Conservation (phyloP, 2,888 invertebrate species). For the Tipula helvola region DNA sequence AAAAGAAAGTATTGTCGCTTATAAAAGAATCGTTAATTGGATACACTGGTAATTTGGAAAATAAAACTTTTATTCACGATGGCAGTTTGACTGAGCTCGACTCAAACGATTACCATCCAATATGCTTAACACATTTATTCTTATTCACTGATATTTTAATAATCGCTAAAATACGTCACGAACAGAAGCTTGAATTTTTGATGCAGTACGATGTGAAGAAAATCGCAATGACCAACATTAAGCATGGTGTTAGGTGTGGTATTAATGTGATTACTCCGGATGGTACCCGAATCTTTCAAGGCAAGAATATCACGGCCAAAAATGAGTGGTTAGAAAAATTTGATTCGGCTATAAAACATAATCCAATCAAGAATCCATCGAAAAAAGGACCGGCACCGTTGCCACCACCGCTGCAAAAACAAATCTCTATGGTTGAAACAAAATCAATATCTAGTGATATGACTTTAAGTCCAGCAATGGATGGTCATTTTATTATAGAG, state of each 20-base stretch:
- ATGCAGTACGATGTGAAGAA: slow-evolving; percentile 47
- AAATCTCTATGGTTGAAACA: slow-evolving; percentile 20
- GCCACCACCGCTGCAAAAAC: slow-evolving; percentile 24
- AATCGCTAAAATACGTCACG: slow-evolving; percentile 57
- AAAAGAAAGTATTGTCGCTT: slow-evolving; percentile 42
- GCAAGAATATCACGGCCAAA: slow-evolving; percentile 57
- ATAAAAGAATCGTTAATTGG: slow-evolving; percentile 48
- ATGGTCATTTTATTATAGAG: slow-evolving; percentile 22
- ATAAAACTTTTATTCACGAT: slow-evolving; percentile 64
- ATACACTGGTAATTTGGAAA: slow-evolving; percentile 48
- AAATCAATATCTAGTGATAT: slow-evolving; percentile 21
- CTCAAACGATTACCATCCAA: slow-evolving; percentile 69
- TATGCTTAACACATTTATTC: slow-evolving; percentile 83
- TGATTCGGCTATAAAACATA: slow-evolving; percentile 77
- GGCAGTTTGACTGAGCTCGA: slow-evolving; percentile 86
- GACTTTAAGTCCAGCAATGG: slow-evolving; percentile 23
- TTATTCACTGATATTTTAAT: slow-evolving; percentile 86
- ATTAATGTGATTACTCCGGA: slow-evolving; percentile 92
- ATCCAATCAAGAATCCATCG: slow-evolving; percentile 43
- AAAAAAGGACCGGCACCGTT: slow-evolving; percentile 40
- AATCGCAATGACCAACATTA: slow-evolving; percentile 86
- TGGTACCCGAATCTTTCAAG: slow-evolving; percentile 83
- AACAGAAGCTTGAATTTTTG: slow-evolving; percentile 30
- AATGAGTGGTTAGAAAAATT: slow-evolving; percentile 88
- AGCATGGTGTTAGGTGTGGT: slow-evolving; percentile 82